These are phyloP conservation scores for Sebastes schlegelii DNA, from an alignment of 2,113 vertebrate species.

Conservation along the genomic window DNA sequence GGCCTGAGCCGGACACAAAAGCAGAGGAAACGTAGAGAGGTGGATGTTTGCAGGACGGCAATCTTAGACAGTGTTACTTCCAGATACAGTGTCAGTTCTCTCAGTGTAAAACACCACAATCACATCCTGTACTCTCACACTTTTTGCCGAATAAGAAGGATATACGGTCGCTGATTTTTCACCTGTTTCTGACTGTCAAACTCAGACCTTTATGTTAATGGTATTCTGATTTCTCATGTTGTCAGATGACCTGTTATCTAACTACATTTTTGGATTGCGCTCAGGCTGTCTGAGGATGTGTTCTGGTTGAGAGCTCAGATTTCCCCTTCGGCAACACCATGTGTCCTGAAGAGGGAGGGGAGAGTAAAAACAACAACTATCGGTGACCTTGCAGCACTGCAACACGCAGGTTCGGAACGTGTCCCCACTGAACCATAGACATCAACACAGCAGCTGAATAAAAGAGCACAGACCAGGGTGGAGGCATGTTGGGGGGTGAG, in stretches of 20 bases:
- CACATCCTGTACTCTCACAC: neutral
- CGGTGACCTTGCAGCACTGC: slow-evolving; percentile 76
- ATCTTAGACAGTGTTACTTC: neutral
- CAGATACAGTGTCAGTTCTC: neutral
- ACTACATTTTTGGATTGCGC: slow-evolving; percentile 19
- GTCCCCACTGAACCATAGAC: slow-evolving; percentile 59
- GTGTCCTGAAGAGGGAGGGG: slow-evolving; percentile 58
- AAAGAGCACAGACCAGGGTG: slow-evolving; percentile 56
- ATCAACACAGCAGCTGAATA: slow-evolving; percentile 74
- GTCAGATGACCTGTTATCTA: slow-evolving; percentile 40
- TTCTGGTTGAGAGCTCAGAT: slow-evolving; percentile 62
- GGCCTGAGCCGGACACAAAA: slow-evolving; percentile 1
- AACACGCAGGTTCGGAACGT: slow-evolving; percentile 46
- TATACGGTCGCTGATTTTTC: neutral
- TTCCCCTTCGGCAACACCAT: slow-evolving; percentile 46
- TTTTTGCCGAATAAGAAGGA: neutral
- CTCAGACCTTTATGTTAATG: neutral
- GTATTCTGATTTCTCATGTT: neutral
- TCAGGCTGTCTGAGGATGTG: slow-evolving; percentile 42
- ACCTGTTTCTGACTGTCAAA: neutral
- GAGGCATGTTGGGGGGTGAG: slow-evolving; percentile 19
- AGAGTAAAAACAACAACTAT: slow-evolving; percentile 27
- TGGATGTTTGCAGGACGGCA: neutral
- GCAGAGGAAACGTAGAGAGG: neutral
- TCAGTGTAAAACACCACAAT: neutral